Conservation (phyloP, 2,888 invertebrate genomes). For the Cheilosia scutellata region DNA sequence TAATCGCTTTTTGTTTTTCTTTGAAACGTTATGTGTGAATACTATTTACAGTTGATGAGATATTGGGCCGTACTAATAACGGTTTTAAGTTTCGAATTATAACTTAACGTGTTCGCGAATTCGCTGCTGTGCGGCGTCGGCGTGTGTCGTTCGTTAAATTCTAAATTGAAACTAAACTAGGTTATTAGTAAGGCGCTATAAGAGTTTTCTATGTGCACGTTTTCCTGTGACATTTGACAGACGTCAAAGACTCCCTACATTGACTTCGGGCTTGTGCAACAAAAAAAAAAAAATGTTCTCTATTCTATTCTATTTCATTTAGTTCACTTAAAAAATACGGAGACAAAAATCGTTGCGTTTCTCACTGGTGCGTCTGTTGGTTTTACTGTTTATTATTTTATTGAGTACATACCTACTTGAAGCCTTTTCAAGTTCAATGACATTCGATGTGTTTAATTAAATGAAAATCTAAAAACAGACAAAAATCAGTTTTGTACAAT, state of each 20-base stretch:
- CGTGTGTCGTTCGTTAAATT: too few species aligned
- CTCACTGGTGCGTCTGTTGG: conserved; percentile 43
- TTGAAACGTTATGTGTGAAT: conserved; percentile 27
- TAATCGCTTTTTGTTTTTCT: conserved; percentile 33
- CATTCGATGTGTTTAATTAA: conserved; percentile 65
- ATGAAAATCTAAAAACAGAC: background rate
- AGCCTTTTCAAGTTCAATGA: conserved; percentile 37
- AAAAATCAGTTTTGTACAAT: conserved; percentile 53
- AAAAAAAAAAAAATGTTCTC: conserved; percentile 1
- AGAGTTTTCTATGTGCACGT: background rate
- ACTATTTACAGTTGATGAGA: conserved; percentile 53
- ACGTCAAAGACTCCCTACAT: background rate
- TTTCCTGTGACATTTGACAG: background rate
- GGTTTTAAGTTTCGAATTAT: background rate
- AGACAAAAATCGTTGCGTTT: conserved; percentile 64
- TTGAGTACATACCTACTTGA: conserved; percentile 1
- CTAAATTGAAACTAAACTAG: too few species aligned
- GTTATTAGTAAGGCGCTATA: too few species aligned
- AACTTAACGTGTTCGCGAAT: too few species aligned
- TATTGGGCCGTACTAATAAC: background rate
- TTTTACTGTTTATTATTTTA: conserved; percentile 15
- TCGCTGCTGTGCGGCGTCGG: too few species aligned
- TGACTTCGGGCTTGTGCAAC: background rate
- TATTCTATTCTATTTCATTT: conserved; percentile 19
- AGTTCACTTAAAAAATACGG: conserved; percentile 21